A percentile compares a stretch with the other conserved stretches of the same genome.
Evolutionary conservation across 2,113 vertebrate species (phyloP).

Genomic region (Corythoichthys haematopterus): DNA sequence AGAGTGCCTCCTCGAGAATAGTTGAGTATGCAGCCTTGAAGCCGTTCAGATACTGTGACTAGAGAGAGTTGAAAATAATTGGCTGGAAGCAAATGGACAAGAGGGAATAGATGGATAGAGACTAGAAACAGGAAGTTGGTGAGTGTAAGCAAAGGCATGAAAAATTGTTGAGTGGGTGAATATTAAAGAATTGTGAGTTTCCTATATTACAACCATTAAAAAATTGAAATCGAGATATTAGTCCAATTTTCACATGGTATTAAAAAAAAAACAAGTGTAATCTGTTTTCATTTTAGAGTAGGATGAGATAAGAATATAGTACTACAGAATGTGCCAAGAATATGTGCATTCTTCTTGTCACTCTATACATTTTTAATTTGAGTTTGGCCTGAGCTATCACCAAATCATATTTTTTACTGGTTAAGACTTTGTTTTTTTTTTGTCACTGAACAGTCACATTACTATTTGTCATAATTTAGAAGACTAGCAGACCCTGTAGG

Average conservation of each 20-base stretch:
- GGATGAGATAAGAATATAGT: no score
- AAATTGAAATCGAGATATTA: not conserved
- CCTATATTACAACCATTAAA: not conserved
- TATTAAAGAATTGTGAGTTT: not conserved
- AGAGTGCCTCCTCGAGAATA: constrained; percentile 6
- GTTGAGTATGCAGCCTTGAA: constrained; percentile 13
- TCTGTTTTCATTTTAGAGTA: no score
- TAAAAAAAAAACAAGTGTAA: no score
- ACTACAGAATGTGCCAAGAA: no score
- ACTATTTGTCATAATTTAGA: no score
- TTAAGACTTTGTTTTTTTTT: not conserved
- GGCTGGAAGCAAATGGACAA: not conserved
- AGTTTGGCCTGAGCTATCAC: no score
- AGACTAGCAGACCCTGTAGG: no score
- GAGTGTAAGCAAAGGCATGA: constrained; percentile 4
- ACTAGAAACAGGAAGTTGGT: constrained; percentile 8
- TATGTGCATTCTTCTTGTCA: no score
- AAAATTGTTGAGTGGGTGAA: constrained; percentile 3
- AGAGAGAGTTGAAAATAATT: constrained; percentile 1
- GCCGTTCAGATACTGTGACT: not conserved
- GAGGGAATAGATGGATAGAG: constrained; percentile 7
- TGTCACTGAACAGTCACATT: not conserved
- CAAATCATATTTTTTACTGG: no score
- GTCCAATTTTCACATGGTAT: not conserved
- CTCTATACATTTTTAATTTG: no score